phyloP scores from a whole-genome alignment of 2,797 vertebrate genomes.

The Pipistrellus pipistrellus region DNA sequence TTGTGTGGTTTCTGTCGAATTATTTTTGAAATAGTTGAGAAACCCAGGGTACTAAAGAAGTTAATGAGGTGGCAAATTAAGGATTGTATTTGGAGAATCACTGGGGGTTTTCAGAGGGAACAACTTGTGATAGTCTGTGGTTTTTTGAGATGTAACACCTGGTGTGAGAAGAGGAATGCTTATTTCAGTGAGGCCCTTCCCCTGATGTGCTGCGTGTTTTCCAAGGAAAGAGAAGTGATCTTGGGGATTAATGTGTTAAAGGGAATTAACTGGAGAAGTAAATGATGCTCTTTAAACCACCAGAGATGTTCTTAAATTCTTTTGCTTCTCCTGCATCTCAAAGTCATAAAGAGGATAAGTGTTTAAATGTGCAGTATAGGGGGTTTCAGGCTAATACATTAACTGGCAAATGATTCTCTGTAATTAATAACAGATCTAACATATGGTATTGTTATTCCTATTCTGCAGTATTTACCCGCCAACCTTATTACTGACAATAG shows the following conservation, averaged over 20 bases:
- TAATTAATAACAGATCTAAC: neutral
- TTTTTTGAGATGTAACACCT: neutral
- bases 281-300: slow-evolving; percentile 63
- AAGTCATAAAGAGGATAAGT: slow-evolving; percentile 51
- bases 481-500: neutral
- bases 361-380: slow-evolving; percentile 39
- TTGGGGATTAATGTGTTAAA: slow-evolving; percentile 75
- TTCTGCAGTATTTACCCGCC: neutral
- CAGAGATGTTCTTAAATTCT: slow-evolving; percentile 64
- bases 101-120: neutral
- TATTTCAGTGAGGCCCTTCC: slow-evolving; percentile 56
- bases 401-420: neutral
- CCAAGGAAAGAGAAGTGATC: slow-evolving; percentile 27
- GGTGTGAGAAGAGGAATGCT: slow-evolving; percentile 38
- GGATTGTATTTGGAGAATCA: slow-evolving; percentile 26
- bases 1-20: slow-evolving; percentile 40
- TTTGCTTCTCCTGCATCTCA: slow-evolving; percentile 70
- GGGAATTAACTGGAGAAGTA: slow-evolving; percentile 71
- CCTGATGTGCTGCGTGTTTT: slow-evolving; percentile 58
- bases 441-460: neutral
- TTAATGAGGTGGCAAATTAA: neutral
- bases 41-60: neutral
- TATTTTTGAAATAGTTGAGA: slow-evolving; percentile 62
- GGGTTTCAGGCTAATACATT: slow-evolving; percentile 64
- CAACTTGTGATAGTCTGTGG: neutral